Conservation (phyloP, 2,113 vertebrate genomes). For the Neodon shergylaensis region DNA sequence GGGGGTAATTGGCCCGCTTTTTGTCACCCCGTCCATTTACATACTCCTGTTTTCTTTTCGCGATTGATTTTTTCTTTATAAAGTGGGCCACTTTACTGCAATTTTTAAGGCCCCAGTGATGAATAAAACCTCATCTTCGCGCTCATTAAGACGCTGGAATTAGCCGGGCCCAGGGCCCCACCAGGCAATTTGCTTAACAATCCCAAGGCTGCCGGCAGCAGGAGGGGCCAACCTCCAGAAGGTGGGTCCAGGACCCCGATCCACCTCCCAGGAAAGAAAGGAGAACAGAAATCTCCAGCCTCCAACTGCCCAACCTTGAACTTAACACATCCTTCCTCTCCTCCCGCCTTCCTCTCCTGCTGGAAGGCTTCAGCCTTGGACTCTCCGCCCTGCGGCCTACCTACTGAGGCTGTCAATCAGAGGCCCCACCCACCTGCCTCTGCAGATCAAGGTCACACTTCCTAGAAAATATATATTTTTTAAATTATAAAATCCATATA, state of each 20-base stretch:
- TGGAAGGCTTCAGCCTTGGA: background rate
- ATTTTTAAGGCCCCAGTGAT: conserved; percentile 83
- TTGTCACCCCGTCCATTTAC: conserved; percentile 83
- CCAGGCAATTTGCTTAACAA: conserved; percentile 74
- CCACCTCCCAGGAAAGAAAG: background rate
- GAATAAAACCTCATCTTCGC: conserved; percentile 82
- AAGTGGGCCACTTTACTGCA: conserved; percentile 81
- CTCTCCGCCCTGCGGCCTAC: background rate
- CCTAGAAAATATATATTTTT: conserved; percentile 15
- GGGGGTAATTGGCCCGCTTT: conserved; percentile 82
- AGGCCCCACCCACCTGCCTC: background rate
- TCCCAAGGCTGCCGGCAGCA: conserved; percentile 42
- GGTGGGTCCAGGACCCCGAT: background rate
- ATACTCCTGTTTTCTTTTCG: conserved; percentile 81
- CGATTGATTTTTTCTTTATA: conserved; percentile 83
- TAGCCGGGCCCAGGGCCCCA: conserved; percentile 62
- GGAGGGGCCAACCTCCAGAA: background rate
- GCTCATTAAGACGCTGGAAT: conserved; percentile 81
- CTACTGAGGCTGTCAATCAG: background rate
- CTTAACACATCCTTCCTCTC: background rate
- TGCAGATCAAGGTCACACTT: conserved; percentile 10
- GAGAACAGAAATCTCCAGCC: background rate
- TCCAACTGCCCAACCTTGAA: background rate
- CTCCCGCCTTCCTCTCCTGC: background rate
- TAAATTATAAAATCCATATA: conserved; percentile 23